Evolutionary conservation across 2,888 invertebrate genomes (phyloP).

Genomic region (Odontomyia ornata): DNA sequence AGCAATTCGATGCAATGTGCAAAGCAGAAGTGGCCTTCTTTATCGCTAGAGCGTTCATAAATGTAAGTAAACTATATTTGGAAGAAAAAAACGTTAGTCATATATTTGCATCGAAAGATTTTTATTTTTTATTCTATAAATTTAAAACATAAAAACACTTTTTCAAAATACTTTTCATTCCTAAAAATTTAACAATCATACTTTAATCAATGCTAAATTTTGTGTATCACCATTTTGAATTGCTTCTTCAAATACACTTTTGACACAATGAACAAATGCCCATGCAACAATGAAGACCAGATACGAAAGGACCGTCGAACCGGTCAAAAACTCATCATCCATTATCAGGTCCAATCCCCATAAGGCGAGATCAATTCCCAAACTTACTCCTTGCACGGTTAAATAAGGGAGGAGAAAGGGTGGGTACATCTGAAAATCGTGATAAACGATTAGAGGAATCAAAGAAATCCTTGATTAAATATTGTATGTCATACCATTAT

Average conservation of each 20-base stretch:
- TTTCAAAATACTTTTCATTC: neutral
- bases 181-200: neutral
- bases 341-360: slow-evolving; percentile 54
- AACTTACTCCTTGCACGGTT: slow-evolving; percentile 53
- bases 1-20: slow-evolving; percentile 82
- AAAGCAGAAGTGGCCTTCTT: slow-evolving; percentile 82
- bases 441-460: neutral
- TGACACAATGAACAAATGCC: slow-evolving; percentile 54
- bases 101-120: too few relatives aligned
- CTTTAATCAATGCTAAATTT: slow-evolving; percentile 36
- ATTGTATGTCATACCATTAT: slow-evolving; percentile 45
- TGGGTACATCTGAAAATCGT: slow-evolving; percentile 54
- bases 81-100: too few relatives aligned
- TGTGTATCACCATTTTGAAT: slow-evolving; percentile 49
- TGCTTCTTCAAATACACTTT: slow-evolving; percentile 53
- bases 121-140: neutral
- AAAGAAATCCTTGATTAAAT: neutral
- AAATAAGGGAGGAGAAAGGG: slow-evolving; percentile 55
- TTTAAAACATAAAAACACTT: slow-evolving; percentile 7
- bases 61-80: slow-evolving; percentile 69
- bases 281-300: slow-evolving; percentile 45
- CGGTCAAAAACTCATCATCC: slow-evolving; percentile 52
- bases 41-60: slow-evolving; percentile 75
- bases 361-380: slow-evolving; percentile 53
- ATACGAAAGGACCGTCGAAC: slow-evolving; percentile 51